Evolutionary conservation across 1,140 invertebrate species (phyloP), one percentile per base, ranked within the genome.

Genomic region (Trinorchestia longiramus): DNA sequence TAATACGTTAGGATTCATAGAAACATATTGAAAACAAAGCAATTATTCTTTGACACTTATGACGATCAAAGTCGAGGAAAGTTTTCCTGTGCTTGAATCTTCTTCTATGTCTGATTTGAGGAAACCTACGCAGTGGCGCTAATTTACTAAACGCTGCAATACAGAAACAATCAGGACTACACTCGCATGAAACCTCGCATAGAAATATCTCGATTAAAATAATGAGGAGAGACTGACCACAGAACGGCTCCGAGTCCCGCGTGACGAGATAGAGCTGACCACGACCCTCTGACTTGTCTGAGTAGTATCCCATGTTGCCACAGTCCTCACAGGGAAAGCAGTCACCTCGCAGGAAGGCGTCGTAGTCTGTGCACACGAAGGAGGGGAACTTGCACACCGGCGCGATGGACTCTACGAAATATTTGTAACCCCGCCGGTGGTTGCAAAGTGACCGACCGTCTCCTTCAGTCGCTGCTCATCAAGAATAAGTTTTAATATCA

Each of bases 281-380:
- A 42, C 98, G 97, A 0, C 98, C 98, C 4, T 98, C 98, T 0
- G 98, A 98, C 17, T 98, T 97, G 97, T 99, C 98, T 3, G 99
- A 99, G 97, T 99, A 99, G 97, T 99, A 99, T 0, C 99, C 99
- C 99, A 99, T 99, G 97, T 98, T 98, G 36, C 98, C 98, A 97
- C 99, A 99, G 23, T 97, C 97, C 40, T 97, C 97, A 97, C 97
- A 97, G 3, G 97, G 97, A 45, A 96, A 96, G 97, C 98, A 98
- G 45, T 98, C 97, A 77, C 99, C 99, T 88, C 98, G 98, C 36
- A 99, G 97, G 96, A 99, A 98, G 96, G 98, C 98, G 95, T 99
- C 99, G 97, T 99, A 99, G 95, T 98, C 98, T 11, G 98, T 98
- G 97, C 99, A 99, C 0, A 98, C 98, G 97, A 99, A 99, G 1